Base-by-base conservation (phyloP, 2,797 vertebrate genomes). In the Poliocrania exsul region DNA sequence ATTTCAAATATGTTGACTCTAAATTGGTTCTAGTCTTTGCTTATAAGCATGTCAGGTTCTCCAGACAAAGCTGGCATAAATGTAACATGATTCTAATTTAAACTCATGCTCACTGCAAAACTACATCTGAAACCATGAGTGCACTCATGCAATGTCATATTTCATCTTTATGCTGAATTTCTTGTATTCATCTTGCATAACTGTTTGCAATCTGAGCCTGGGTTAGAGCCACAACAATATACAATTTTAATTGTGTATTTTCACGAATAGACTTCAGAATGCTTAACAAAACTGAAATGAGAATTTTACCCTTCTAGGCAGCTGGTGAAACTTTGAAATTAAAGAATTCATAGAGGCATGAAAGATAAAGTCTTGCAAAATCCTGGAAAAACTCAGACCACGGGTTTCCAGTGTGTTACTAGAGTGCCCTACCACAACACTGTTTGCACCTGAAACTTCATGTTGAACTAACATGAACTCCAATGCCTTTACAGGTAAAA, bases 91-190 rank as follows among this genome's bases (percentile, higher is more conserved):
- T 66, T 84, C 64, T 60, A 20, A 49, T 42, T 51, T 16, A 56
- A 58, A n/a, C 6, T 74, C 64, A 65, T 0, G 4, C 20, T 62
- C 16, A 66, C 33, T 35, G n/a, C n/a, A 86, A 80, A 90, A 67
- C 20, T 58, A 78, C 64, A 61, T 25, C 24, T 37, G 42, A 89
- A 71, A 71, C 17, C 21, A 49, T 54, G 15, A 69, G 5, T 10
- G 24, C 10, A 20, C 5, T 44, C 37, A 21, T 5, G 54, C 12
- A 37, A 31, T 5, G 11, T 10, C 0, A 0, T 17, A 57, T 44
- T 73, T 51, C 11, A 58, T 26, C 72, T 69, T 77, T 58, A 65
- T 35, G 26, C 26, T 56, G 13, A 28, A 66, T 75, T 69, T 79
- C 40, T 58, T 44, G 7, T 20, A 70, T 51, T 79, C 23, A 47